Evolutionary conservation across 2,888 invertebrate species (phyloP).

Genomic region (Exocentrus adspersus): DNA sequence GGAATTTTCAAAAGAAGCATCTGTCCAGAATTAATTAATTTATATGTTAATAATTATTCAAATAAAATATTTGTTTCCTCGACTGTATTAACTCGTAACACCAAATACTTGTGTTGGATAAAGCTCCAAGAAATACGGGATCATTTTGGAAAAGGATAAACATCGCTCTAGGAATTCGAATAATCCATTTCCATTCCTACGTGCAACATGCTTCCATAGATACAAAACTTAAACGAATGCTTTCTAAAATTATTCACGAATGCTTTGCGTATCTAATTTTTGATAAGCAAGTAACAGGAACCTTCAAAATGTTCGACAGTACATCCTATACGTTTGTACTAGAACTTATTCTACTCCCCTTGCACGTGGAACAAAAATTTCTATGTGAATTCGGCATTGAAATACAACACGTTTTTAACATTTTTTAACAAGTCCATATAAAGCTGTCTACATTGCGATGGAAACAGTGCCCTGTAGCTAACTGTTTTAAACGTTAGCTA

Average conservation of each 20-base stretch:
- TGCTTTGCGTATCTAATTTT: not conserved
- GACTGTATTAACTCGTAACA: too few relatives aligned
- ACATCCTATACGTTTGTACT: not conserved
- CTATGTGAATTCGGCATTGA: not conserved
- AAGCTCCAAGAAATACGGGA: too few relatives aligned
- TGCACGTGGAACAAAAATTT: not conserved
- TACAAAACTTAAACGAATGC: not conserved
- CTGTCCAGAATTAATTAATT: not conserved
- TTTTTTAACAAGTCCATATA: not conserved
- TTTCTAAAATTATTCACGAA: conserved; percentile 8
- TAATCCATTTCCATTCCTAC: not conserved
- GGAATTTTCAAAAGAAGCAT: not conserved
- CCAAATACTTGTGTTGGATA: too few relatives aligned
- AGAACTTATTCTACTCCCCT: not conserved
- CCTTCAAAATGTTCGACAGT: not conserved
- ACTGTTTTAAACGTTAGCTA: conserved; percentile 8
- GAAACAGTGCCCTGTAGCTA: conserved; percentile 13
- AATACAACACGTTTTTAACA: not conserved
- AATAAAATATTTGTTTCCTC: too few relatives aligned
- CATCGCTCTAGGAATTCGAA: too few relatives aligned
- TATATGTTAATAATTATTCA: not conserved
- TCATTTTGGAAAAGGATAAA: too few relatives aligned
- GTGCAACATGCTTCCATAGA: not conserved
- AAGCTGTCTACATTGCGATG: not conserved
- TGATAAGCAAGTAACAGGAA: not conserved